Conservation (phyloP, 2,113 vertebrate species). For the Charadrius vociferus region DNA sequence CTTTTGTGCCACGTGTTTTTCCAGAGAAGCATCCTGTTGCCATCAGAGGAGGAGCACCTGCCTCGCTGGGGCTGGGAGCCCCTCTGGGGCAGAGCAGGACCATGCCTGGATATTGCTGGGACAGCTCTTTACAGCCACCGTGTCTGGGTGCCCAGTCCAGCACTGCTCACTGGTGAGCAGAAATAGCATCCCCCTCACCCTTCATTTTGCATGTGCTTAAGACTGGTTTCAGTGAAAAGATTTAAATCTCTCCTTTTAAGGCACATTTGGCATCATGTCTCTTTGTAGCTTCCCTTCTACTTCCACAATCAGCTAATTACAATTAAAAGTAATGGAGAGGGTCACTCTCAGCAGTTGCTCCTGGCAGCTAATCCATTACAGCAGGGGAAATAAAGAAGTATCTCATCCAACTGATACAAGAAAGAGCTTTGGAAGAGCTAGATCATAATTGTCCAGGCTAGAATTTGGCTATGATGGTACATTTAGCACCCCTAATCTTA, state of each 20-base stretch:
- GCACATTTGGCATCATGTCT: background rate
- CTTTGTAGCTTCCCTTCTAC: background rate
- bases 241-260: background rate
- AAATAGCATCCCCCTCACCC: background rate
- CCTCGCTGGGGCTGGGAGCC: rapidly evolving
- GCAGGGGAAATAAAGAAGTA: background rate
- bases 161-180: background rate
- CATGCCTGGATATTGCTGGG: rapidly evolving
- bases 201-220: background rate
- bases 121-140: background rate
- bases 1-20: background rate
- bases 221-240: background rate
- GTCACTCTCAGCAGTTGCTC: background rate
- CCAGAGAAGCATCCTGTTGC: background rate
- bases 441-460: background rate
- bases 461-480: background rate
- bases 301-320: background rate
- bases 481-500: background rate
- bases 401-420: background rate
- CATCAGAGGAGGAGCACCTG: background rate
- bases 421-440: background rate
- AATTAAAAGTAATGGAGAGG: background rate
- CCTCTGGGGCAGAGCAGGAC: rapidly evolving
- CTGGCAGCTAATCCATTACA: background rate
- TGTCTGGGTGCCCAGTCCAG: background rate